phyloP scores from a whole-genome alignment of 2,113 vertebrate genomes.

The Delphinapterus leucas region DNA sequence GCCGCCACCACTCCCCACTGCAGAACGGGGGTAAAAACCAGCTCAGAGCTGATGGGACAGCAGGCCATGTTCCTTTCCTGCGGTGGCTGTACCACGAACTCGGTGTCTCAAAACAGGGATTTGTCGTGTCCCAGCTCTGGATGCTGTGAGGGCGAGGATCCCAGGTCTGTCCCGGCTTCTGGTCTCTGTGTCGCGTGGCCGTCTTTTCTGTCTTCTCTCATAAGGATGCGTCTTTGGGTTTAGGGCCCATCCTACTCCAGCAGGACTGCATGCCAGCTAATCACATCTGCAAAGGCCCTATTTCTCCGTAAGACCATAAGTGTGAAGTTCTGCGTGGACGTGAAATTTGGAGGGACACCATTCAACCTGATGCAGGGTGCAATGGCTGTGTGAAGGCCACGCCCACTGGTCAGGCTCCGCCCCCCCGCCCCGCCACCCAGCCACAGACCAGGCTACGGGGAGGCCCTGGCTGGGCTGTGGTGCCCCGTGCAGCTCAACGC shows the following conservation, averaged over 20 bases:
- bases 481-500: fast-evolving
- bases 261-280: too few species aligned
- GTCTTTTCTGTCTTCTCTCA: neutral
- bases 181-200: neutral
- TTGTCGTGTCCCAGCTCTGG: neutral
- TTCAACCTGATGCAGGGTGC: fast-evolving
- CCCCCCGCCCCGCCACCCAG: neutral
- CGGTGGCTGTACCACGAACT: neutral
- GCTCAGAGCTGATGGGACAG: neutral
- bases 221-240: neutral
- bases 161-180: neutral
- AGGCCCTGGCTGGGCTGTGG: fast-evolving
- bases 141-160: neutral
- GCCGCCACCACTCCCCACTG: neutral
- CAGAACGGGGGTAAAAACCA: neutral
- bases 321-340: neutral
- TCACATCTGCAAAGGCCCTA: fast-evolving
- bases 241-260: neutral
- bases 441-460: too few species aligned
- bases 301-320: fast-evolving
- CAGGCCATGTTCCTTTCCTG: too few species aligned
- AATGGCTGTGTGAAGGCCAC: neutral
- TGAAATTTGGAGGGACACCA: neutral
- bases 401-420: too few species aligned
- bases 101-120: too few species aligned